Conservation (phyloP, 2,113 vertebrate genomes). For the Serilophus lunatus region DNA sequence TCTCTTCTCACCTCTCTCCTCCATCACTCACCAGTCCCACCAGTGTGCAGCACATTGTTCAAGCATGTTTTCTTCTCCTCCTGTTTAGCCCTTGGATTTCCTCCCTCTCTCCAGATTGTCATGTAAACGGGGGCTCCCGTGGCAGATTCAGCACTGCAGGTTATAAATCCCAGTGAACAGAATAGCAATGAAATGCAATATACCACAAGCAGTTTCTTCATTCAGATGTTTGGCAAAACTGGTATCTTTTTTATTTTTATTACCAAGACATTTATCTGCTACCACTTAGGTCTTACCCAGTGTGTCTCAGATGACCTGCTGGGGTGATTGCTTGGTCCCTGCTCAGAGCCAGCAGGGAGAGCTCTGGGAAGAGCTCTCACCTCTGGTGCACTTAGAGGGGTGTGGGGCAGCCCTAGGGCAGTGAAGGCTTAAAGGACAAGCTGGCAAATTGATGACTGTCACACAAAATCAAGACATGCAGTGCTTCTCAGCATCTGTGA, state of each 20-base stretch:
- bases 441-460: background rate
- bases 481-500: background rate
- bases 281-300: background rate
- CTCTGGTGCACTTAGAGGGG: background rate
- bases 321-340: background rate
- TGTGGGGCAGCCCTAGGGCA: background rate
- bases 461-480: background rate
- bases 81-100: background rate
- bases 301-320: background rate
- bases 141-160: background rate
- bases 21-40: background rate
- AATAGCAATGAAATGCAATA: background rate
- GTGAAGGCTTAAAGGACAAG: background rate
- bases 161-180: background rate
- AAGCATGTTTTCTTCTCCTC: background rate
- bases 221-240: background rate
- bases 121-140: background rate
- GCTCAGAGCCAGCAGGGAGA: background rate
- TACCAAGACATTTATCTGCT: background rate
- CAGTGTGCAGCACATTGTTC: background rate
- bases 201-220: background rate
- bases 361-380: background rate
- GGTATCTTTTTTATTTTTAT: background rate
- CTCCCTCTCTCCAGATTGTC: background rate
- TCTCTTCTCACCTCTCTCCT: background rate